Conservation (phyloP, 2,113 vertebrate genomes). For the Zosterops pallidus region DNA sequence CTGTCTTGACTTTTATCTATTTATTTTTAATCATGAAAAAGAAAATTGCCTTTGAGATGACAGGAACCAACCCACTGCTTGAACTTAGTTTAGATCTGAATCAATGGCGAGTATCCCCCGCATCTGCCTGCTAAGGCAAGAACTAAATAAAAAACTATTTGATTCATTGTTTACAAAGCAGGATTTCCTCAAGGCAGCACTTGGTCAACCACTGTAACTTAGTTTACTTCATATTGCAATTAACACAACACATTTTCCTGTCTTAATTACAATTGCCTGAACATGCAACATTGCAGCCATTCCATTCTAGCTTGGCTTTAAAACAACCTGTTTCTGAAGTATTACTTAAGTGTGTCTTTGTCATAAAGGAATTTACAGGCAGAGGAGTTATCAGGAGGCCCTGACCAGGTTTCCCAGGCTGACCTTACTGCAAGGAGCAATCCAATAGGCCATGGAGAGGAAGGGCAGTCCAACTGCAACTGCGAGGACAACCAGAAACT, state of each 20-base stretch:
- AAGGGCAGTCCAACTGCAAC: conserved; percentile 87
- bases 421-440: conserved; percentile 95
- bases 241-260: background rate
- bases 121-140: background rate
- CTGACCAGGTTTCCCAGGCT: background rate
- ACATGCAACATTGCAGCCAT: background rate
- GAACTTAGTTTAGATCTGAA: background rate
- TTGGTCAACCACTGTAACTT: background rate
- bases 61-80: background rate
- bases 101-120: background rate
- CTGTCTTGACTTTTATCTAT: background rate
- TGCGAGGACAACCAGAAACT: conserved; percentile 89
- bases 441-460: conserved; percentile 88
- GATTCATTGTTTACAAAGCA: background rate
- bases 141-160: background rate
- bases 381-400: background rate
- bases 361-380: background rate
- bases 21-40: background rate
- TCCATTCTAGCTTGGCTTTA: background rate
- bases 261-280: background rate
- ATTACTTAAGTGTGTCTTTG: background rate
- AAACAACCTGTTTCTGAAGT: background rate
- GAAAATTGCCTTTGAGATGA: background rate
- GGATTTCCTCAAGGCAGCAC: background rate
- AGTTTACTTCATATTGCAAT: background rate